These are phyloP conservation scores for Aradophagus sp. DNA, from an alignment of 1,140 invertebrate species.

Conservation along the genomic window DNA sequence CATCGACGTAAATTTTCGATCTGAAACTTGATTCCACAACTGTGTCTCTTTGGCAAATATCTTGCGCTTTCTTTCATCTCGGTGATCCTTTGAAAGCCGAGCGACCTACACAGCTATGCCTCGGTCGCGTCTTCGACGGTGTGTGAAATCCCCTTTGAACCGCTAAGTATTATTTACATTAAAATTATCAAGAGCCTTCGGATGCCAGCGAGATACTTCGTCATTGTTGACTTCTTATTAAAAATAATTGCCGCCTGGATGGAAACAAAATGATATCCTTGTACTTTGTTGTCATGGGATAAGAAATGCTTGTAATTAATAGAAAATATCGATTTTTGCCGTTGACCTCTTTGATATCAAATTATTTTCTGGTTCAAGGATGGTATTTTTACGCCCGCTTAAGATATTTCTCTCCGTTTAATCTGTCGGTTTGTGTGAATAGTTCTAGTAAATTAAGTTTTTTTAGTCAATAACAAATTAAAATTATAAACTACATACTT, in stretches of 20 bases:
- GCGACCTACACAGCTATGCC: slow-evolving; percentile 28
- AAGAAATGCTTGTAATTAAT: not conserved
- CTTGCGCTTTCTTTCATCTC: slow-evolving; percentile 51
- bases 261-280: slow-evolving; percentile 4
- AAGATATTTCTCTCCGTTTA: too few species aligned
- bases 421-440: too few species aligned
- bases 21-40: slow-evolving; percentile 41
- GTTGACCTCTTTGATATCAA: too few species aligned
- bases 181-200: slow-evolving; percentile 3
- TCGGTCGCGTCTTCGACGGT: not conserved
- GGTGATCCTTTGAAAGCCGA: slow-evolving; percentile 9
- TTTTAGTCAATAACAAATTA: too few species aligned
- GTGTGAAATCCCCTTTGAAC: slow-evolving; percentile 22
- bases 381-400: too few species aligned
- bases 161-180: slow-evolving; percentile 34
- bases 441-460: too few species aligned
- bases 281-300: not conserved
- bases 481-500: not conserved
- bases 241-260: slow-evolving; percentile 19
- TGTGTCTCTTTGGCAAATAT: slow-evolving; percentile 65
- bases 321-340: too few species aligned
- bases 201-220: slow-evolving; percentile 1
- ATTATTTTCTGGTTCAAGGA: too few species aligned
- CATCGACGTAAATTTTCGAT: slow-evolving; percentile 21
- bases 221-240: slow-evolving; percentile 7